These are phyloP conservation scores for Nanorana parkeri DNA, from an alignment of 2,113 vertebrate species.

Conservation along the genomic window DNA sequence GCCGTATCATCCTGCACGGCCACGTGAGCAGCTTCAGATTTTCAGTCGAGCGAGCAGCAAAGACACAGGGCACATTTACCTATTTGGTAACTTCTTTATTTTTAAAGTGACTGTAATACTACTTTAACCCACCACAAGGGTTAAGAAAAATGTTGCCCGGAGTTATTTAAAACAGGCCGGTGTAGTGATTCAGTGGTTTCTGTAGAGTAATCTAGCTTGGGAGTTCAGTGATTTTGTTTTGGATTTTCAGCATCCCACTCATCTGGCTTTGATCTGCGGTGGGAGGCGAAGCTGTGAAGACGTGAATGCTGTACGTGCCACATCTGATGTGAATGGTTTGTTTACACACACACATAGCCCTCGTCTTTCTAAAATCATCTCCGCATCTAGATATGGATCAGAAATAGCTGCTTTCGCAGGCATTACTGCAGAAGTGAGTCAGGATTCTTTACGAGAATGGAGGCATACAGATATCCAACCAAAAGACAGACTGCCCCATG, in stretches of 20 bases:
- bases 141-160: no score
- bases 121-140: no score
- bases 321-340: slow-evolving; percentile 24
- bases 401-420: slow-evolving; percentile 7
- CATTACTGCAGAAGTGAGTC: background rate
- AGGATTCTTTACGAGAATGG: background rate
- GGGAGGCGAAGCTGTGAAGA: slow-evolving; percentile 20
- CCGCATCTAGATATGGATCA: background rate
- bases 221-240: background rate
- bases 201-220: background rate
- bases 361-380: background rate
- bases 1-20: no score
- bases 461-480: background rate
- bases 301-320: slow-evolving; percentile 20
- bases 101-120: no score
- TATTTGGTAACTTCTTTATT: no score
- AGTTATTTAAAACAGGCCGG: background rate
- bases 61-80: no score
- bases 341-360: slow-evolving; percentile 33
- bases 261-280: slow-evolving; percentile 29
- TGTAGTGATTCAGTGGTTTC: slow-evolving; percentile 20
- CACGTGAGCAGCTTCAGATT: no score
- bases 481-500: background rate
- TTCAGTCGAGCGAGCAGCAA: no score
- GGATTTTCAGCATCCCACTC: slow-evolving; percentile 19